Evolutionary conservation across 2,797 vertebrate genomes (phyloP), one percentile per base, ranked within the genome.

Genomic region (Pipistrellus kuhlii): DNA sequence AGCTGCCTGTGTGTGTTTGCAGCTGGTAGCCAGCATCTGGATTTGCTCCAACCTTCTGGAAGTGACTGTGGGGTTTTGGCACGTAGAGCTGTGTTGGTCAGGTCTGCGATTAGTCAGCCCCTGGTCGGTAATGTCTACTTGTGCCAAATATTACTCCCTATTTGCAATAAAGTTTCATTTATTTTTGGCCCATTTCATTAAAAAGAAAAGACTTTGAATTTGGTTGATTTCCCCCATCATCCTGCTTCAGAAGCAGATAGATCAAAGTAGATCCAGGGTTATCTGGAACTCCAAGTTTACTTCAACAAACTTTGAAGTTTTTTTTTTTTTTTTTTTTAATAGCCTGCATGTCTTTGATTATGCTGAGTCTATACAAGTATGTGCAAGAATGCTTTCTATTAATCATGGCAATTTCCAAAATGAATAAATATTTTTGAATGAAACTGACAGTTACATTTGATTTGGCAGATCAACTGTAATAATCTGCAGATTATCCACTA

Each of bases 51-150:
- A 46, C 72, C 62, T 44, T 64, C 18, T 66, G 81, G 72, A 93
- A 81, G 82, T 69, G 48, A 81, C 53, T 77, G 38, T 66, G 64
- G 3, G n/a, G 6, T 9, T 35, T 38, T 94, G 95, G 75, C 96
- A 94, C 32, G 93, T 18, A 78, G 75, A 91, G 9, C 69, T 90
- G 41, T 83, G 51, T 75, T 81, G 86, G 51, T 96, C 90, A 92
- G 87, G 71, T 66, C 94, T 84, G 77, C 41, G 59, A 75, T 88
- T 57, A 85, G 88, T 88, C 90, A 88, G 66, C 81, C 48, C 23
- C 9, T 59, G 77, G 15, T 81, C 69, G 71, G 53, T 90, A 80
- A 93, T 77, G 69, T 86, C 82, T 92, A 20, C 57, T 21, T 59
- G 66, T 57, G 48, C 76, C 87, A 88, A 96, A 64, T 57, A 95